Percentiles rank a stretch among this genome's conserved stretches.
phyloP scores from a whole-genome alignment of 2,797 vertebrate genomes.

The Sebastes cheni region DNA sequence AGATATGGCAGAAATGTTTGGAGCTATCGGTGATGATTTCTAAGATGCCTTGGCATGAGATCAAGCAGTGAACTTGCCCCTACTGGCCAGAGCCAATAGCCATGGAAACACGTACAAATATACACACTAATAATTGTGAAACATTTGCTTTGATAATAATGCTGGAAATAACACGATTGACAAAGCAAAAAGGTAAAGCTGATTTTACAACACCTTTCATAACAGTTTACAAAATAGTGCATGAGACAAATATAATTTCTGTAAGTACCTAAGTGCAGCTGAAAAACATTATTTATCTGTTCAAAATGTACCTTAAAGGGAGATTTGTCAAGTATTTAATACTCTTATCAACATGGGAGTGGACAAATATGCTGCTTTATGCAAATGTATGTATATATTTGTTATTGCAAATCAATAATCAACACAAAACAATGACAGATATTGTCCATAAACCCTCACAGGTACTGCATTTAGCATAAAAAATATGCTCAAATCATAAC shows the following conservation, averaged over 20 bases:
- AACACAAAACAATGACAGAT: too few species aligned
- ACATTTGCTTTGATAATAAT: neutral
- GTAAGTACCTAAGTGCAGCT: neutral
- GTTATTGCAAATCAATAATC: too few species aligned
- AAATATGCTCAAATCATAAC: too few species aligned
- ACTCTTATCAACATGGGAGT: too few species aligned
- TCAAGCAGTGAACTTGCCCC: slow-evolving; percentile 36
- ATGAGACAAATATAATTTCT: neutral
- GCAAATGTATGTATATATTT: too few species aligned
- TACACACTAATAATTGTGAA: neutral
- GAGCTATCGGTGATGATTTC: slow-evolving; percentile 62
- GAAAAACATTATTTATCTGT: too few species aligned
- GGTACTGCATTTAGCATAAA: too few species aligned
- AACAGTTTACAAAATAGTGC: neutral
- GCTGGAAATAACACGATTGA: neutral
- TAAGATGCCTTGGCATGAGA: slow-evolving; percentile 44
- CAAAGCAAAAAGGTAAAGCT: neutral
- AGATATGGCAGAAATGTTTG: slow-evolving; percentile 74
- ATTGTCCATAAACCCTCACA: too few species aligned
- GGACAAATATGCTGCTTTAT: too few species aligned
- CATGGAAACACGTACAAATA: neutral
- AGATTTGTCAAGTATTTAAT: too few species aligned
- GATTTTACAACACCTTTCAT: neutral
- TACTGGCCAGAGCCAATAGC: neutral
- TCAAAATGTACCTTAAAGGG: too few species aligned